Evolutionary conservation across 2,888 invertebrate species (phyloP).

Genomic region (Acrocera orbiculus): DNA sequence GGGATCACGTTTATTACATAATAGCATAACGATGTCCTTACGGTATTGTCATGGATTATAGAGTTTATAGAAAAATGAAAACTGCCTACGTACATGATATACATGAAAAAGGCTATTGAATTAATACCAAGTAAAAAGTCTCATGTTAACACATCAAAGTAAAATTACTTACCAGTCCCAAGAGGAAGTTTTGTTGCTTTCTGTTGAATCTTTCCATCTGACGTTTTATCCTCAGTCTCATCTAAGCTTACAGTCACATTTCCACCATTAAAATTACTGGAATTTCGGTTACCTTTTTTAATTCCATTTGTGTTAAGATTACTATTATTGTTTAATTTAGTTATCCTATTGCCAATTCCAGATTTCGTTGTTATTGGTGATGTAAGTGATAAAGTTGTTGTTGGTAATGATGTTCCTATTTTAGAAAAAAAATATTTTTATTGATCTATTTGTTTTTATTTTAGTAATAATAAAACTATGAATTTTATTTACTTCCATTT

Average conservation of each 20-base stretch:
- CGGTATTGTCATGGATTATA: constrained; percentile 4
- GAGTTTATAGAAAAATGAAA: no score
- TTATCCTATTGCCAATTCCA: constrained; percentile 8
- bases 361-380: constrained; percentile 8
- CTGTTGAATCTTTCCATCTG: constrained; percentile 14
- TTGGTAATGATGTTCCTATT: constrained; percentile 10
- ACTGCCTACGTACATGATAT: neutral
- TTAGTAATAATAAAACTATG: no score
- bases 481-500: constrained; percentile 20
- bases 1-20: constrained; percentile 12
- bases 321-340: constrained; percentile 15
- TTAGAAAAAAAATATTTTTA: no score
- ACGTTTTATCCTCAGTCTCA: constrained; percentile 21
- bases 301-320: constrained; percentile 11
- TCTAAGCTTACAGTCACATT: constrained; percentile 16
- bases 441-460: no score
- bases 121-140: no score
- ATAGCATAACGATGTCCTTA: constrained; percentile 11
- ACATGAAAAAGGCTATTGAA: no score
- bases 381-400: constrained; percentile 13
- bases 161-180: constrained; percentile 30
- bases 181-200: constrained; percentile 27
- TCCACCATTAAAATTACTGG: constrained; percentile 6
- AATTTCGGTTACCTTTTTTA: constrained; percentile 10
- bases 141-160: no score